Evolutionary conservation across 1,140 invertebrate species (phyloP), one percentile per base, ranked within the genome.

Genomic region (Achatina immaculata): DNA sequence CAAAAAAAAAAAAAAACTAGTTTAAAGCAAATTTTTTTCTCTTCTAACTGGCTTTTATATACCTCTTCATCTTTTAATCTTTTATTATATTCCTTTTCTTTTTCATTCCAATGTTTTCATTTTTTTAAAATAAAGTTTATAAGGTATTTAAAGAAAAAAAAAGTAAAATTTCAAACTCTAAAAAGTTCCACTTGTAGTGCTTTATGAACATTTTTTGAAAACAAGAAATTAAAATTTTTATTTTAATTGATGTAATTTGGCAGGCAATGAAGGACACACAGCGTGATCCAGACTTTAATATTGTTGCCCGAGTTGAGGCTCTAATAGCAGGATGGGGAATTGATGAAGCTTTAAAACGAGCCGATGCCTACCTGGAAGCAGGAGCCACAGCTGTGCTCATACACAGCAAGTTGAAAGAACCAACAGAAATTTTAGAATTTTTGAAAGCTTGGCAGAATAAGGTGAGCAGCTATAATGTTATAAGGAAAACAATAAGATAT

Each of bases 371-470:
- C 81, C 83, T 86, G 80, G 89, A 90, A 75, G 92, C 92, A 66
- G 90, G 92, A 43, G 92, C 92, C 55, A 92, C 92, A 84, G 92
- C 92, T 31, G 90, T 92, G 78, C 85, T 92, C 51, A 92, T 92
- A 86, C 92, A 92, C 82, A 92, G 91, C 81, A 92, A 92, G 80
- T 90, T 90, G 82, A 88, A 85, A 71, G 90, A 92, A 84, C 89
- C 92, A 0, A 90, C 88, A 14, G 90, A 92, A 68, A 92, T 92
- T 80, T 90, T 91, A 82, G 87, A 87, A 9, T 92, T 92, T 82
- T 91, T 92, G 90, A 91, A 91, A 82, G 86, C 86, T 36, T 92
- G 92, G 92, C 90, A 91, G n/a, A 91, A 92, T 82, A 84, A 87
- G 85, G 89, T 89, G 48, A 58, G 78, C 14, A 28, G 31, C n/a